phyloP scores from a whole-genome alignment of 2,113 vertebrate genomes.

The Pterocles orientalis region DNA sequence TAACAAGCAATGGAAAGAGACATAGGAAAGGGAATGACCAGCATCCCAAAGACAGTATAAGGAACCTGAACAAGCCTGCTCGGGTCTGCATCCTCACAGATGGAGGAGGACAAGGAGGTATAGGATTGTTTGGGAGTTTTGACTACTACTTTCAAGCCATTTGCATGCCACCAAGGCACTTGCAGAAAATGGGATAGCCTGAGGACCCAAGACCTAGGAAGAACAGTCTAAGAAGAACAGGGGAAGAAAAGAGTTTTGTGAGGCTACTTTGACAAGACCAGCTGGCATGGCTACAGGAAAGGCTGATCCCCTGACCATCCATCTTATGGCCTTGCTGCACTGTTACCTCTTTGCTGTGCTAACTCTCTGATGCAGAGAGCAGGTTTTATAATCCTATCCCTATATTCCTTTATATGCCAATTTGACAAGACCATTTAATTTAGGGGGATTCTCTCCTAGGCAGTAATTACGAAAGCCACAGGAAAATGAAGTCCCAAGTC shows the following conservation, averaged over 20 bases:
- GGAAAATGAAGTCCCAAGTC: background rate
- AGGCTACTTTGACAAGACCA: background rate
- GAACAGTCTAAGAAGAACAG: background rate
- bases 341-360: background rate
- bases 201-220: background rate
- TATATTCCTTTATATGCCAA: background rate
- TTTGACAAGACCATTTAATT: background rate
- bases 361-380: background rate
- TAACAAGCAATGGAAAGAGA: background rate
- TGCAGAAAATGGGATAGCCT: background rate
- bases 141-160: background rate
- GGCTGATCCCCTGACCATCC: background rate
- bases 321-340: background rate
- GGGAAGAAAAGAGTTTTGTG: background rate
- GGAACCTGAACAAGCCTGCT: background rate
- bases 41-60: background rate
- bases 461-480: fast-evolving
- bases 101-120: background rate
- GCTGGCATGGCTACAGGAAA: background rate
- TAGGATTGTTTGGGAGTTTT: background rate
- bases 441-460: background rate
- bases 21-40: background rate
- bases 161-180: background rate
- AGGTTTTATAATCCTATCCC: background rate
- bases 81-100: background rate